Evolutionary conservation across 2,888 invertebrate genomes (phyloP).

Genomic region (Drosophila siamana): DNA sequence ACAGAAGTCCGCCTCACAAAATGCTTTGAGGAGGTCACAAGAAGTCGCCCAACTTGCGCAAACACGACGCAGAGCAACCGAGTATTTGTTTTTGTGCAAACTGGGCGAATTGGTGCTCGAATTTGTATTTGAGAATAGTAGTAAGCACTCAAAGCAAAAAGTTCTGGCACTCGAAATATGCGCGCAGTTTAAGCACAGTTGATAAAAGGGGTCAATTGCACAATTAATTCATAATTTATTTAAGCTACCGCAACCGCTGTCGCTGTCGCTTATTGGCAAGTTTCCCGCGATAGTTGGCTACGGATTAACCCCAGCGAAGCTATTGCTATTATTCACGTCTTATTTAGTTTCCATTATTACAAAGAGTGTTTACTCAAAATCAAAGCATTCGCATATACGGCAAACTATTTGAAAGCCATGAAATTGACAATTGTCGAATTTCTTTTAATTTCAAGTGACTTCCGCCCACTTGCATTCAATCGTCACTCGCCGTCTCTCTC

Average conservation of each 20-base stretch:
- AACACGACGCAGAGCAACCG: no score
- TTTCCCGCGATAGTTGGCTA: constrained; percentile 21
- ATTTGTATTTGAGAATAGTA: constrained; percentile 16
- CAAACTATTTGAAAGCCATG: constrained; percentile 49
- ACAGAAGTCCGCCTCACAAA: constrained; percentile 13
- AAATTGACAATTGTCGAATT: constrained; percentile 22
- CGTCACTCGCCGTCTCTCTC: no score
- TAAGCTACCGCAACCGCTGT: constrained; percentile 29
- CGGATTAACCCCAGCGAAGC: constrained; percentile 14
- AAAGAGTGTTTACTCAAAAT: not conserved
- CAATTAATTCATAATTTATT: constrained; percentile 66
- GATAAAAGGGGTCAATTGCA: constrained; percentile 68
- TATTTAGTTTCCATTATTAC: not conserved
- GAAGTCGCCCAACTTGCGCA: constrained; percentile 48
- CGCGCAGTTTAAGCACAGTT: constrained; percentile 31
- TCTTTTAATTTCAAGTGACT: constrained; percentile 17
- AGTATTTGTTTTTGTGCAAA: constrained; percentile 21
- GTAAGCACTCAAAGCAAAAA: constrained; percentile 13
- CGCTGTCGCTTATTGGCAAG: constrained; percentile 16
- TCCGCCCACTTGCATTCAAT: constrained; percentile 18
- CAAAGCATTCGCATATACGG: not conserved
- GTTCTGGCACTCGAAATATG: constrained; percentile 17
- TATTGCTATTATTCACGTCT: not conserved
- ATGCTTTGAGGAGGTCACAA: constrained; percentile 46
- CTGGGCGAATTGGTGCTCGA: constrained; percentile 34